Evolutionary conservation across 2,888 invertebrate species (phyloP), one percentile per base, ranked within the genome.

Genomic region (Brachyopa scutellaris): DNA sequence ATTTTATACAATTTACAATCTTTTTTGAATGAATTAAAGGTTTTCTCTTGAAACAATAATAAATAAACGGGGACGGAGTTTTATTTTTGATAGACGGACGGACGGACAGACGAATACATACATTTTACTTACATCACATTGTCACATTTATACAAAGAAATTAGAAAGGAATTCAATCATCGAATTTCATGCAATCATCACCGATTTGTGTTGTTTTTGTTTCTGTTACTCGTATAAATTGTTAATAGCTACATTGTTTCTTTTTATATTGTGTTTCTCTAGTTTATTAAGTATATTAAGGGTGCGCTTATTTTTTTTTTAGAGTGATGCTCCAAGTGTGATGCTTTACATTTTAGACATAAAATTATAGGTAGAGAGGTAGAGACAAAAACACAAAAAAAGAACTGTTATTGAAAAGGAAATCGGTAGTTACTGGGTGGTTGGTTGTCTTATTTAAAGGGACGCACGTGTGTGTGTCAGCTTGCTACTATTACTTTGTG

Each of bases 1-100:
- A 57, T 74, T 85, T 85, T 85, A 70, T 83, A 84, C 78, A 85
- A 79, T 85, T 84, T 86, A 84, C 83, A 85, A 85, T 85, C 78
- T 76, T 84, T 84, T 69, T 76, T 84, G 74, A 66, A 72, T 84
- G 78, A 62, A n/a, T n/a, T n/a, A n/a, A n/a, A n/a, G n/a, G n/a
- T 67, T 80, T 84, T 72, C 53, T 40, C 74, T 74, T 79, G 53
- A 77, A 84, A 80, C 42, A 70, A 84, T 73, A 74, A 70, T 33
- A 67, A 55, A 82, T 69, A 85, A 84, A 85, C 73, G 79, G 74
- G 82, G 78, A 82, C 85, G 78, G 78, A 82, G 72, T 53, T 59
- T 73, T 80, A 67, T 80, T 76, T 82, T 76, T 66, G 51, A 51
- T 15, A 47, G 9, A 23, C 49, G 42, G 33, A 73, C 79, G 21